A percentile compares a stretch with the other conserved stretches of the same genome.
Evolutionary conservation across 2,888 invertebrate species (phyloP).

Genomic region (Caenorhabditis wallacei): DNA sequence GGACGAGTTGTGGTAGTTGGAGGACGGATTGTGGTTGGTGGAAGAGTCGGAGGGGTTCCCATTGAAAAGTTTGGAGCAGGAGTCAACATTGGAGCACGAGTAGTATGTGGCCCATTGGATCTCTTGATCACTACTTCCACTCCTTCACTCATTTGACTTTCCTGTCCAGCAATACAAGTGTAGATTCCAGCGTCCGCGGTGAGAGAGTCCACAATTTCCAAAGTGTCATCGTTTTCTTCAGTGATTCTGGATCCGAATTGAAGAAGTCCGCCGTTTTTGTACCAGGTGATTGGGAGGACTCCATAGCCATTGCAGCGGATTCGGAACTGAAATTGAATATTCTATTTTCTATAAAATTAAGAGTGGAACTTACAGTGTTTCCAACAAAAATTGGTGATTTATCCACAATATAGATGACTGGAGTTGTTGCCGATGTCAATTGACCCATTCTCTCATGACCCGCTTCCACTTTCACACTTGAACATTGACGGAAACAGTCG

Average conservation of each 20-base stretch:
- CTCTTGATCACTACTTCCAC: conserved; percentile 62
- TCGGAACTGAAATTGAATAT: conserved; percentile 60
- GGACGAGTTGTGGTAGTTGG: conserved; percentile 4
- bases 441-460: conserved; percentile 42
- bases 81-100: conserved; percentile 40
- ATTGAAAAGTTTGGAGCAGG: conserved; percentile 44
- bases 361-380: conserved; percentile 49
- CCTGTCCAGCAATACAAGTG: conserved; percentile 60
- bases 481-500: conserved; percentile 55
- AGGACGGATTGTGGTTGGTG: conserved; percentile 19
- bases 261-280: conserved; percentile 73
- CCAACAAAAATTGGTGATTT: conserved; percentile 48
- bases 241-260: conserved; percentile 67
- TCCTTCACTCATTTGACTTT: conserved; percentile 60
- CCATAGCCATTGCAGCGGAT: conserved; percentile 69
- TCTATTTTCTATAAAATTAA: background rate
- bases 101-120: background rate
- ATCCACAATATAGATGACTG: conserved; percentile 62
- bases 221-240: conserved; percentile 63
- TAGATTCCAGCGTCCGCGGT: conserved; percentile 60
- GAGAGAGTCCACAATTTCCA: conserved; percentile 55
- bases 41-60: conserved; percentile 27
- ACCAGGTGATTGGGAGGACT: conserved; percentile 71
- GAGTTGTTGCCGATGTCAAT: conserved; percentile 42
- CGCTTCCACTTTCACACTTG: conserved; percentile 52